Conservation (phyloP, 1,140 invertebrate genomes). For the Brachionus sp. region DNA sequence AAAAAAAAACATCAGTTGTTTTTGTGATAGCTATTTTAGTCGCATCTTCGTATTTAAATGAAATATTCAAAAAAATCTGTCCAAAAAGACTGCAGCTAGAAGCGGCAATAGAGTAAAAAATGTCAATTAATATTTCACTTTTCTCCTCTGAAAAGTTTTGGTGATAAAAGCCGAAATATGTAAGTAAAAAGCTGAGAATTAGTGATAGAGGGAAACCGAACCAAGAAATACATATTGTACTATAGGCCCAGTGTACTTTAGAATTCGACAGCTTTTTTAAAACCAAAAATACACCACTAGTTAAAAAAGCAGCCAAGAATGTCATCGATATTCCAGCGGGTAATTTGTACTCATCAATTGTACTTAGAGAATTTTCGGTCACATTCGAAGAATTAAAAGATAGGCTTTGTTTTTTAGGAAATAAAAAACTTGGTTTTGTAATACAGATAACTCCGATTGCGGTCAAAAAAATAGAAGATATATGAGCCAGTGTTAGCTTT, state of each 20-base stretch:
- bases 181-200: not conserved
- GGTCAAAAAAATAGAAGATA: constrained; percentile 24
- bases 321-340: not conserved
- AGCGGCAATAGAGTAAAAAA: constrained; percentile 15
- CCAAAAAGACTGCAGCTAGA: not conserved
- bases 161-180: not conserved
- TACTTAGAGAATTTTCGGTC: not conserved
- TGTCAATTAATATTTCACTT: not conserved
- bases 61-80: constrained; percentile 23
- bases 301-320: not conserved
- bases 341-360: not conserved
- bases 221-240: constrained; percentile 24
- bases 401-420: not conserved
- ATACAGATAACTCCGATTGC: constrained; percentile 14
- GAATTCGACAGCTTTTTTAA: constrained; percentile 31
- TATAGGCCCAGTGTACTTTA: constrained; percentile 31
- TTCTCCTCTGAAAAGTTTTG: not conserved
- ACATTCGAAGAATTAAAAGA: not conserved
- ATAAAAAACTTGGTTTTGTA: constrained; percentile 39
- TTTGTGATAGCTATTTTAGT: constrained; percentile 42
- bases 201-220: constrained; percentile 25
- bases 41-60: constrained; percentile 38
- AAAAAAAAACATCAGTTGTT: constrained; percentile 39
- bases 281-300: not conserved
- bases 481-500: constrained; percentile 34